phyloP scores from a whole-genome alignment of 2,113 vertebrate species.

The Orthochromis malagaraziensis region DNA sequence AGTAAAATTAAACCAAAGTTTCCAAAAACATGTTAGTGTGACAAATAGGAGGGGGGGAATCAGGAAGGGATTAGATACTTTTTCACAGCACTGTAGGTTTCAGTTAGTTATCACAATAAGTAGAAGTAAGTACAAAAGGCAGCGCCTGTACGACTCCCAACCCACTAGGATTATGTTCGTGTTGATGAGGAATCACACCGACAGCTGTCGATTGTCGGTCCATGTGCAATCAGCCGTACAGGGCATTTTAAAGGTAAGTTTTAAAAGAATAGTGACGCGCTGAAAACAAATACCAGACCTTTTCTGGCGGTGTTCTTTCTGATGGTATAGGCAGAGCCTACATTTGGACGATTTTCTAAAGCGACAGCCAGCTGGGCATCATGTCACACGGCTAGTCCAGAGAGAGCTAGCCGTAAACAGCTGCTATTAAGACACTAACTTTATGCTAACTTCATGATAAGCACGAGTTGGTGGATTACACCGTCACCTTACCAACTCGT shows the following conservation, averaged over 20 bases:
- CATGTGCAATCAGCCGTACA: not conserved
- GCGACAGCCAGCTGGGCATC: not conserved
- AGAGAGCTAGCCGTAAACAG: not conserved
- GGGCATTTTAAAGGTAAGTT: not conserved
- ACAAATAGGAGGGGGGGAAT: not conserved
- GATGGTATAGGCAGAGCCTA: not conserved
- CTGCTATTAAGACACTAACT: not conserved
- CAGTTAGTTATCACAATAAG: not conserved
- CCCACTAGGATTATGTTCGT: not conserved
- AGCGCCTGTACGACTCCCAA: not conserved
- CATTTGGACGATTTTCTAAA: not conserved
- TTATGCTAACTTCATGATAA: not conserved
- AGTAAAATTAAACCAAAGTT: not conserved
- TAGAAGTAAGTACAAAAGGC: not conserved
- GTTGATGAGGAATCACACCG: not conserved
- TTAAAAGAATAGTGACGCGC: not conserved
- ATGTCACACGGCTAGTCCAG: not conserved
- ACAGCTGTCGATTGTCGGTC: not conserved
- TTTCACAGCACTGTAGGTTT: not conserved
- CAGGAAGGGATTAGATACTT: not conserved
- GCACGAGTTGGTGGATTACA: too few species aligned
- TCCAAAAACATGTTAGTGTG: not conserved
- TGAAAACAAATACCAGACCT: not conserved
- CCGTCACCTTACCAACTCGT: slow-evolving; percentile 71
- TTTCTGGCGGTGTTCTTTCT: not conserved